phyloP scores from a whole-genome alignment of 1,140 invertebrate species.

The Archegozetes longisetosus region DNA sequence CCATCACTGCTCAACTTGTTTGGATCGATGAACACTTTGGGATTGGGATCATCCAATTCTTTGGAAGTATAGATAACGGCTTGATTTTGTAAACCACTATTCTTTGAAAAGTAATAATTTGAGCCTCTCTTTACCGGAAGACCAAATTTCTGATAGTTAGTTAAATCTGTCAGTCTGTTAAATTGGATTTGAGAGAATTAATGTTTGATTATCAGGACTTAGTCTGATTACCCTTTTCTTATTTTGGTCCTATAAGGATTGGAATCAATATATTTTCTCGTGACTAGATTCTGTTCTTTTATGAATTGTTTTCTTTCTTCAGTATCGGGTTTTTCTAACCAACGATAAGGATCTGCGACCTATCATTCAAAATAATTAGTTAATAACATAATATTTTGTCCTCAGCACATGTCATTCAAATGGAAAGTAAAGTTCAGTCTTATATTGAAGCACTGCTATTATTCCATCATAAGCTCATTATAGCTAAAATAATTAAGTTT shows the following conservation, averaged over 20 bases:
- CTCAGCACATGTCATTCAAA: too few relatives aligned
- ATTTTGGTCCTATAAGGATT: conserved; percentile 56
- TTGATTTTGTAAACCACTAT: conserved; percentile 91
- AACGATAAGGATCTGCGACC: conserved; percentile 83
- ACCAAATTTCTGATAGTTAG: conserved; percentile 91
- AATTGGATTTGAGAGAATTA: neutral
- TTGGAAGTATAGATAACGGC: conserved; percentile 86
- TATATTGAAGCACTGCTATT: too few relatives aligned
- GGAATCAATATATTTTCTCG: conserved; percentile 60
- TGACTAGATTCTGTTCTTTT: conserved; percentile 74
- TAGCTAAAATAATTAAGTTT: too few relatives aligned
- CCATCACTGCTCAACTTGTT: conserved; percentile 85
- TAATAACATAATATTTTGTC: too few relatives aligned
- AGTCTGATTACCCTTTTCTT: neutral
- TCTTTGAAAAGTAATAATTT: conserved; percentile 82
- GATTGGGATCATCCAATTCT: conserved; percentile 57
- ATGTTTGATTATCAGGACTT: neutral
- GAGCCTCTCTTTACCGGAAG: conserved; percentile 64
- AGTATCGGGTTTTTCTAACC: conserved; percentile 87
- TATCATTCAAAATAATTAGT: too few relatives aligned
- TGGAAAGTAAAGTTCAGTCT: too few relatives aligned
- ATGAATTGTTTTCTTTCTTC: conserved; percentile 84
- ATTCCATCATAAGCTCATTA: too few relatives aligned
- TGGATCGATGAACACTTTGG: conserved; percentile 79
- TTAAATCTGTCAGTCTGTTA: conserved; percentile 59